These are phyloP conservation scores for Eriosoma lanigerum DNA, from an alignment of 1,140 invertebrate genomes.

Conservation along the genomic window DNA sequence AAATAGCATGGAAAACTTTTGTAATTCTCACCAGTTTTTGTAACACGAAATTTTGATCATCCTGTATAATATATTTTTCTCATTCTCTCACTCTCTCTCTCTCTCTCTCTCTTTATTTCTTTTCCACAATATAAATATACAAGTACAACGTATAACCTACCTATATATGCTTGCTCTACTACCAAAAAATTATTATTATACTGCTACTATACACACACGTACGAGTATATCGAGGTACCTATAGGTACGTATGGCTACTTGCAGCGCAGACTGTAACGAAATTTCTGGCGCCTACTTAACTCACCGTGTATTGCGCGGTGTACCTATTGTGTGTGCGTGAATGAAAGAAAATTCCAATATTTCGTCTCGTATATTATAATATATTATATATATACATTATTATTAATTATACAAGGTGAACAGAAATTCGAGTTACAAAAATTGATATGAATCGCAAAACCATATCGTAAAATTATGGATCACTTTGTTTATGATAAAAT, in stretches of 20 bases:
- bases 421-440: too few species aligned
- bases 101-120: not conserved
- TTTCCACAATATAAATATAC: not conserved
- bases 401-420: too few species aligned
- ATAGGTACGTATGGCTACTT: not conserved
- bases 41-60: too few species aligned
- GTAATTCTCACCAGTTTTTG: too few species aligned
- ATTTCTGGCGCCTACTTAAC: constrained; percentile 51
- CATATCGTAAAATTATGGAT: too few species aligned
- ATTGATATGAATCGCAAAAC: too few species aligned
- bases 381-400: not conserved
- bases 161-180: not conserved
- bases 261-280: constrained; percentile 49
- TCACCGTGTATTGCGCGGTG: constrained; percentile 24
- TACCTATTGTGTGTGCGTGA: constrained; percentile 16
- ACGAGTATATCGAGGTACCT: not conserved
- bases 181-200: constrained; percentile 5
- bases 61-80: not conserved
- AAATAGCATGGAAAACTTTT: too few species aligned
- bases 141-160: not conserved
- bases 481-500: too few species aligned
- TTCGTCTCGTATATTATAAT: not conserved
- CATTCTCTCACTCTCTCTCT: constrained; percentile 10
- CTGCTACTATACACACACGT: constrained; percentile 13
- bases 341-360: constrained; percentile 26